A percentile compares a stretch with the other conserved stretches of the same genome.
Conservation (phyloP, 2,797 vertebrate species). For the Urocyon cinereoargenteus region DNA sequence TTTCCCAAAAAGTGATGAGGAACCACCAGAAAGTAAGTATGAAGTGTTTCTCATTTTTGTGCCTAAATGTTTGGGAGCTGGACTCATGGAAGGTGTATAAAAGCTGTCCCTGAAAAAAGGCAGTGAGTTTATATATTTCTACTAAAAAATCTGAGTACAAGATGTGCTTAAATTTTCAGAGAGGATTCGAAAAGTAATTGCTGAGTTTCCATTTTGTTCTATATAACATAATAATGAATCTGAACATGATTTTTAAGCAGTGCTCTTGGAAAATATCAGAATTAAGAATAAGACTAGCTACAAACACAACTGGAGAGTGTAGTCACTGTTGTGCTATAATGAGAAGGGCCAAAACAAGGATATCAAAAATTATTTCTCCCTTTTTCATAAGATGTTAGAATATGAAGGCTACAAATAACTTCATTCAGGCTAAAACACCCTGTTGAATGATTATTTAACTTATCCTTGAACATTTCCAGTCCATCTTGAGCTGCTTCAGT, state of each 20-base stretch:
- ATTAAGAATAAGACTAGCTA: neutral
- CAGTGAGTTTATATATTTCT: neutral
- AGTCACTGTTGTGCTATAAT: neutral
- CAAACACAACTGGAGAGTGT: neutral
- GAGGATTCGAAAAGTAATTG: neutral
- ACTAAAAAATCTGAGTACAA: neutral
- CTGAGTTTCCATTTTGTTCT: neutral
- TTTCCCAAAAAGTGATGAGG: neutral
- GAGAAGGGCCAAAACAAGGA: neutral
- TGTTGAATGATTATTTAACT: neutral
- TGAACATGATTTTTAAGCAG: neutral
- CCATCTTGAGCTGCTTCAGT: neutral
- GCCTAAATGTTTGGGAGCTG: neutral
- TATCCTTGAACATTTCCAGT: neutral
- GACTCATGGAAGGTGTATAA: neutral
- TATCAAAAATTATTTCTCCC: neutral
- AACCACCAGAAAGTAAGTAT: slow-evolving; percentile 41
- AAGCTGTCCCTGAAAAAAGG: neutral
- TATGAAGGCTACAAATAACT: neutral
- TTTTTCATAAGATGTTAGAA: neutral
- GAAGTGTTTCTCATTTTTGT: neutral
- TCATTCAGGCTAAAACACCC: neutral
- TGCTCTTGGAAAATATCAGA: neutral
- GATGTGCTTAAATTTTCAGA: neutral
- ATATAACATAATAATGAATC: neutral